Conservation (phyloP, 2,797 vertebrate genomes). For the Paedocypris micromegethes region DNA sequence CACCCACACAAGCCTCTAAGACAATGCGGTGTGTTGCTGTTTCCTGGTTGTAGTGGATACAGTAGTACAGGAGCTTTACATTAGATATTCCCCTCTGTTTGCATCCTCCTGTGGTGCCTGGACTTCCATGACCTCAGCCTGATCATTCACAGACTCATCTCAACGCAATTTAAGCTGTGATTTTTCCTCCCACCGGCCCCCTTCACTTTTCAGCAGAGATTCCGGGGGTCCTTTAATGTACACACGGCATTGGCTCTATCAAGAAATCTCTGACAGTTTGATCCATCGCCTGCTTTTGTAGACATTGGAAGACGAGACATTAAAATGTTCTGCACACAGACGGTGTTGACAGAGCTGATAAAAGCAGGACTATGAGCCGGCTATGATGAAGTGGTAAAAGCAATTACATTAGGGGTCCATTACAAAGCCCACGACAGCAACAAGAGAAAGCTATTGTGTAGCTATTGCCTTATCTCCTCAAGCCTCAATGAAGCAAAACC, state of each 20-base stretch:
- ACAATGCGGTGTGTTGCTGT: slow-evolving; percentile 19
- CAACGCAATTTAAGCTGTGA: slow-evolving; percentile 14
- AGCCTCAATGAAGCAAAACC: slow-evolving; percentile 6
- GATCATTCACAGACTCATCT: slow-evolving; percentile 13
- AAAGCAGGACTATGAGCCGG: slow-evolving; percentile 12
- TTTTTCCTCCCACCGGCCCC: background rate
- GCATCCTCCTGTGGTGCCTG: slow-evolving; percentile 21
- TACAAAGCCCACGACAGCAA: slow-evolving; percentile 38
- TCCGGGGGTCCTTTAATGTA: slow-evolving; percentile 14
- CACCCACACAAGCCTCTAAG: slow-evolving; percentile 3
- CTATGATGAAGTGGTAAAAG: slow-evolving; percentile 60
- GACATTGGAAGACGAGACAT: slow-evolving; percentile 6
- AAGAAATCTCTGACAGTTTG: slow-evolving; percentile 27
- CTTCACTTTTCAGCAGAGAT: slow-evolving; percentile 2
- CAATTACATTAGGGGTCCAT: slow-evolving; percentile 62
- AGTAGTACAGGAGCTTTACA: slow-evolving; percentile 4
- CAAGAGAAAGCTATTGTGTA: slow-evolving; percentile 25
- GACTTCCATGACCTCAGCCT: slow-evolving; percentile 5
- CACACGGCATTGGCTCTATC: slow-evolving; percentile 16
- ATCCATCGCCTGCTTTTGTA: slow-evolving; percentile 32
- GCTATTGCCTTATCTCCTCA: slow-evolving; percentile 27
- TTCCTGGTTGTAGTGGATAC: slow-evolving; percentile 5
- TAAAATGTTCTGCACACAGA: slow-evolving; percentile 16
- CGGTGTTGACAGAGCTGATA: slow-evolving; percentile 32
- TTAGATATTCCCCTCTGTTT: slow-evolving; percentile 30